These are phyloP conservation scores for Alligator mississippiensis DNA, from an alignment of 2,113 vertebrate species.

Conservation along the genomic window DNA sequence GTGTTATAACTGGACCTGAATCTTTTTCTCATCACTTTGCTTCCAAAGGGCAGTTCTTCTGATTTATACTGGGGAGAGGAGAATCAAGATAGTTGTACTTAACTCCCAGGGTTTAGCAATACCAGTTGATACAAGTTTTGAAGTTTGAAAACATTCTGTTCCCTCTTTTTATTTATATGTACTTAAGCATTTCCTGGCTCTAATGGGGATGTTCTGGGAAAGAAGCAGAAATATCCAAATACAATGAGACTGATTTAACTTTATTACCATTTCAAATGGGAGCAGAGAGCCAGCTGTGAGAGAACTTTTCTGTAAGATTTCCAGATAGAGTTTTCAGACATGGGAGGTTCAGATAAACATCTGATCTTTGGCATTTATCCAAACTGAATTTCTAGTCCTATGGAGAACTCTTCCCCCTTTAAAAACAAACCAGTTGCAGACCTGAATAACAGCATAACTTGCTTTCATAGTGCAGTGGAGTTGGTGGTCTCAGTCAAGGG, in stretches of 20 bases:
- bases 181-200: not conserved
- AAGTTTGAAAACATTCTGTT: not conserved
- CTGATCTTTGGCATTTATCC: not conserved
- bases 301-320: not conserved
- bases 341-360: not conserved
- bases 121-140: not conserved
- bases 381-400: not conserved
- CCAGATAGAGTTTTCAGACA: not conserved
- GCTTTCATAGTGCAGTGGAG: not conserved
- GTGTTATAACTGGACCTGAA: not conserved
- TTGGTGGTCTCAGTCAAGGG: fast-evolving
- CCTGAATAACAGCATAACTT: fast-evolving
- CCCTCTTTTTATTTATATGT: conserved; percentile 4
- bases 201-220: not conserved
- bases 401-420: not conserved
- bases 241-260: not conserved
- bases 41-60: not conserved
- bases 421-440: not conserved
- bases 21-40: not conserved
- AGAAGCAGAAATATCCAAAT: not conserved
- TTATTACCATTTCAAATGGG: not conserved
- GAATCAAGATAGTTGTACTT: not conserved
- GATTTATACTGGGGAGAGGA: not conserved
- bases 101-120: not conserved
- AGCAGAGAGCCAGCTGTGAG: not conserved